Conservation (phyloP, 2,888 invertebrate genomes). For the Diaprepes abbreviatus region DNA sequence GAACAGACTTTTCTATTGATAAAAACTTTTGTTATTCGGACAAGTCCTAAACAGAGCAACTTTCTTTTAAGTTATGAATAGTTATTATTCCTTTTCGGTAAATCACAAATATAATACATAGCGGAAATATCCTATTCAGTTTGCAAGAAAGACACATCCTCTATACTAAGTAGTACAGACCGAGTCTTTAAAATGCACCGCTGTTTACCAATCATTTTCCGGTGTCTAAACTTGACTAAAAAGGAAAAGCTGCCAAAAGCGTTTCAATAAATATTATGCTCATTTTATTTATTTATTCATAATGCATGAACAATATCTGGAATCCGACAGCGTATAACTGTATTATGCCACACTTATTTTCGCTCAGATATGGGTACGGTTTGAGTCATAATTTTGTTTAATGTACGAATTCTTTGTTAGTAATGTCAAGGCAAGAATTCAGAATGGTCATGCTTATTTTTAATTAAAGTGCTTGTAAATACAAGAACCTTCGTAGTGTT, state of each 20-base stretch:
- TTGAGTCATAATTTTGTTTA: slow-evolving; percentile 18
- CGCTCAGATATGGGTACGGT: not conserved
- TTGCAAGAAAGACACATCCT: not conserved
- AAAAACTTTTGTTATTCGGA: no score
- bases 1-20: no score
- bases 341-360: slow-evolving; percentile 28
- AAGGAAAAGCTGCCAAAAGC: slow-evolving; percentile 7
- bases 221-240: slow-evolving; percentile 10
- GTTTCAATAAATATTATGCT: slow-evolving; percentile 2
- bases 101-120: not conserved
- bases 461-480: not conserved
- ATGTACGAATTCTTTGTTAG: not conserved
- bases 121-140: not conserved
- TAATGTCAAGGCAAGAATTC: slow-evolving; percentile 4
- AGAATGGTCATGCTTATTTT: slow-evolving; percentile 27
- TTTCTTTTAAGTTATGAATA: not conserved
- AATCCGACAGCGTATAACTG: slow-evolving; percentile 17
- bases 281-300: slow-evolving; percentile 28
- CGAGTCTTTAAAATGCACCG: slow-evolving; percentile 12
- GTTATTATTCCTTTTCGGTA: not conserved
- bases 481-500: not conserved
- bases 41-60: no score
- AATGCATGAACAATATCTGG: slow-evolving; percentile 25
- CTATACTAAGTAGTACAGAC: slow-evolving; percentile 1
- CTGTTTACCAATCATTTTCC: not conserved